Evolutionary conservation across 2,888 invertebrate genomes (phyloP).

Genomic region (Trachelus stipa): DNA sequence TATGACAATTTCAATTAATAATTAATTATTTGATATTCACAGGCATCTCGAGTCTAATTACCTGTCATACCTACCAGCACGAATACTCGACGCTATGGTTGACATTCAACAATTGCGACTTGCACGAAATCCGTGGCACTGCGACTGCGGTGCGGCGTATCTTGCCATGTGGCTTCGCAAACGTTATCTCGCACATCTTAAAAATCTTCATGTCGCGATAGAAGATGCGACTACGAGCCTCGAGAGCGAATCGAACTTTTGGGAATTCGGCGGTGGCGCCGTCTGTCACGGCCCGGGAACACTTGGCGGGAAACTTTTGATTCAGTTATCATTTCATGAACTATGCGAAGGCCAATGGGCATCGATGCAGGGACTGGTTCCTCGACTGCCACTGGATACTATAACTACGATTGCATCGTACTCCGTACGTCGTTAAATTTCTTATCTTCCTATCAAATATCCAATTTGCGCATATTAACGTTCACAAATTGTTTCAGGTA

Average conservation of each 20-base stretch:
- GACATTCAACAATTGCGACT: constrained; percentile 77
- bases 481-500: not conserved
- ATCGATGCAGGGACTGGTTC: constrained; percentile 78
- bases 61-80: constrained; percentile 76
- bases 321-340: constrained; percentile 78
- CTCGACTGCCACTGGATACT: constrained; percentile 71
- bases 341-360: constrained; percentile 84
- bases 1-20: not conserved
- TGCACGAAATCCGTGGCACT: constrained; percentile 84
- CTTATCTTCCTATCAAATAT: not conserved
- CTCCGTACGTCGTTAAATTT: not conserved
- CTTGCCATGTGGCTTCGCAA: constrained; percentile 72
- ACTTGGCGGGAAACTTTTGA: constrained; percentile 76
- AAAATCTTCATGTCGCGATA: not conserved
- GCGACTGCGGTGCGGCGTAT: constrained; percentile 81
- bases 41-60: constrained; percentile 83
- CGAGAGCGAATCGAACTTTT: constrained; percentile 37
- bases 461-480: not conserved
- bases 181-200: constrained; percentile 33
- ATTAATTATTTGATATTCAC: constrained; percentile 45
- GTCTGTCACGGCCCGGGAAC: constrained; percentile 78
- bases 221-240: constrained; percentile 6
- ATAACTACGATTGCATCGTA: not conserved
- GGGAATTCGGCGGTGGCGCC: constrained; percentile 59
- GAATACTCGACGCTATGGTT: constrained; percentile 74